Base-by-base conservation (phyloP, 2,888 invertebrate species). In the Thereva nobilitata region DNA sequence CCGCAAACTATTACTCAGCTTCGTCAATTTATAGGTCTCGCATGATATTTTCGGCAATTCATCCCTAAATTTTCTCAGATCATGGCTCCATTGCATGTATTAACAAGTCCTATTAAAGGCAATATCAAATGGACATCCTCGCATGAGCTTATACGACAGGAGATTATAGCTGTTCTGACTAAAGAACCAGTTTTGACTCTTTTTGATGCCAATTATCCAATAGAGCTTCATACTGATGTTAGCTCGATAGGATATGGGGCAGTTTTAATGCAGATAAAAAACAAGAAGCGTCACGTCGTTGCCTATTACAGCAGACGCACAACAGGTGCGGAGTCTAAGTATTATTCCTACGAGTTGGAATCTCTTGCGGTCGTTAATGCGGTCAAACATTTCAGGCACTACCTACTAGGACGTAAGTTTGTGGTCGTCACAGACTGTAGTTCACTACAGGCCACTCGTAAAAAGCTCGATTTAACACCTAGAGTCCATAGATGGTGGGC, bases 21-120 rank as follows among this genome's bases (percentile, higher is more conserved):
- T 2, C 57, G 73, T 2, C 75, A 75, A 54, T 71, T 75, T 45
- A 57, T 74, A 56, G 75, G 74, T 23, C 49, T 76, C 4, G 72
- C 75, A 0, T 68, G 70, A 0, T 76, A 72, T 59, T 75, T 76
- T 63, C 40, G 55, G 0, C 5, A 55, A 10, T 55, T 55, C 6
- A 55, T 55, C 10, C 55, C 55, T 4, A 40, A 55, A 10, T 55
- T 55, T 55, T 37, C 55, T 2, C 40, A 37, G 23, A 41, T n/a
- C 2, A 10, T 23, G 7, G 6, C 37, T 23, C 53, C 53, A 5
- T 41, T 55, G 41, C 41, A 55, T 55, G 9, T 2, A 41, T 12
- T 55, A 12, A 40, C 55, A 38, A 41, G 10, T 23, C 23, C 23
- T 12, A 41, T 5, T 6, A 55, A 55, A 8, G 10, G 40, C 4